Base-by-base conservation (phyloP, 2,888 invertebrate species). In the Choreutis nemorana region DNA sequence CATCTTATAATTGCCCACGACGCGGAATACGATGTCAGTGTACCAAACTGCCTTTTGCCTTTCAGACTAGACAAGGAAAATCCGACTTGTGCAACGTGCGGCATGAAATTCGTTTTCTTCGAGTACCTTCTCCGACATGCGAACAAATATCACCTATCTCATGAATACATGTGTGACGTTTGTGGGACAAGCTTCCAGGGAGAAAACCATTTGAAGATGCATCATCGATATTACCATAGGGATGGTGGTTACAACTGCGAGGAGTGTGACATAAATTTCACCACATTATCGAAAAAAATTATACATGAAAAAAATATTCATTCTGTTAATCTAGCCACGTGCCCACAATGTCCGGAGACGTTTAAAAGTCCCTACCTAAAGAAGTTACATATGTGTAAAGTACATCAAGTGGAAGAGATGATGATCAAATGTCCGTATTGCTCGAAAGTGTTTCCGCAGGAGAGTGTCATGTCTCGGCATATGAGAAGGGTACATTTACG, bases 401-500 rank as follows among this genome's bases (percentile, higher is more conserved):
- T 67, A 0, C 77, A 78, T 21, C 66, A 65, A 0, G 62, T 75
- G 0, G 75, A 75, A 26, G 77, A 77, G 34, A 33, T 78, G n/a
- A 73, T 64, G 36, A 70, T 78, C 3, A 71, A 71, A 30, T 78
- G 77, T 22, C 73, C 71, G 0, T 66, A 66, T 28, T 73, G 84
- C 50, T 64, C 81, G 23, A 77, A 72, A 42, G 60, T 78, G 0
- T 78, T 60, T 20, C 73, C 75, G 0, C 73, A 75, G 36, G 83
- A 82, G 48, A 82, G 83, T 25, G 82, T 83, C 1, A 72, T 84
- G 59, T 83, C 83, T 0, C 62, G 83, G 23, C 83, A 84, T 32
- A 82, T 84, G 83, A 71, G 83, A 24, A 64, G 82, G 1, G 83
- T 83, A 0, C 83, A 83, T 42, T 60, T 83, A 3, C 46, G 67